Evolutionary conservation across 2,113 vertebrate species (phyloP).

Genomic region (Passerina amoena): DNA sequence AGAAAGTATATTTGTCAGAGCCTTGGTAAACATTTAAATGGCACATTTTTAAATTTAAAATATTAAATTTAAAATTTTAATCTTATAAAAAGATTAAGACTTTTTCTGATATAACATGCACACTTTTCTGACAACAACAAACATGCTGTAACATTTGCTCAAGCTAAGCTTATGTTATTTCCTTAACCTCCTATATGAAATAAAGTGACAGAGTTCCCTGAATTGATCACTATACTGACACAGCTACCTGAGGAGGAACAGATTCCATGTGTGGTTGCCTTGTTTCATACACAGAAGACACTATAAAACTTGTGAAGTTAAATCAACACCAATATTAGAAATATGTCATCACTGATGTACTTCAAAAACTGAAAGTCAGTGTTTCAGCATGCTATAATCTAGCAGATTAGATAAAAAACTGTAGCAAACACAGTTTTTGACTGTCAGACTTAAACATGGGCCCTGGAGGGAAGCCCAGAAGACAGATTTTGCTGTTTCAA

Average conservation of each 20-base stretch:
- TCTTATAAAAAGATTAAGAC: fast-evolving
- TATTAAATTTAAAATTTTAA: neutral
- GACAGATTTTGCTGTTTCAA: neutral
- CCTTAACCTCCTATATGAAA: neutral
- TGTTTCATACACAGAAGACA: neutral
- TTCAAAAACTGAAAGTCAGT: neutral
- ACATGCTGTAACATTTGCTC: neutral
- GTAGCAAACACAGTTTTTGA: neutral
- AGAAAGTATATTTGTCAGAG: neutral
- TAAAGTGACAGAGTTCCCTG: neutral
- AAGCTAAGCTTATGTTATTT: neutral
- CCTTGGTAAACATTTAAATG: neutral
- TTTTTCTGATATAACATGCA: neutral
- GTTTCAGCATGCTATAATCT: neutral
- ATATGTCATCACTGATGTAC: neutral
- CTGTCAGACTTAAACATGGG: neutral
- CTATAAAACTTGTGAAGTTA: neutral
- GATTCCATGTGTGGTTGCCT: neutral
- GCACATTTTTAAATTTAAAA: neutral
- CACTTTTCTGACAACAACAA: neutral
- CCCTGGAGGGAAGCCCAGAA: neutral
- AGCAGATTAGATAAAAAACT: neutral
- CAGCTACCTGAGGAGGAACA: neutral
- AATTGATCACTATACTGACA: neutral
- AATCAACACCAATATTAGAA: neutral